A percentile compares a stretch with the other conserved stretches of the same genome.
Conservation (phyloP, 2,113 vertebrate genomes). For the Melozone crissalis region DNA sequence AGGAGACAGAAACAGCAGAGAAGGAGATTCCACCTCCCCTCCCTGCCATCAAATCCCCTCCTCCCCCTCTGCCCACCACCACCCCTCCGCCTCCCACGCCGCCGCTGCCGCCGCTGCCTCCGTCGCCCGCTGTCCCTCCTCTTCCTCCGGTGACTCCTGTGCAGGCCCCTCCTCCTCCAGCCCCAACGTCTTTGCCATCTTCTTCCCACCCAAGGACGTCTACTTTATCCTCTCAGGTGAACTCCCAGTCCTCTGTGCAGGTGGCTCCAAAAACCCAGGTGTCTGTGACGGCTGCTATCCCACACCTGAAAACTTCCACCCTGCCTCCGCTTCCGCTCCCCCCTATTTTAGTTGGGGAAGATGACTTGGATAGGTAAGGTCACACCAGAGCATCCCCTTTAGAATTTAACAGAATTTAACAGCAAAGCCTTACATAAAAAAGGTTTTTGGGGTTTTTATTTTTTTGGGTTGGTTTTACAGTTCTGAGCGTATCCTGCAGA, state of each 20-base stretch:
- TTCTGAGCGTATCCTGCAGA: not conserved
- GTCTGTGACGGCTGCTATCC: slow-evolving; percentile 78
- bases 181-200: slow-evolving; percentile 66
- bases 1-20: slow-evolving; percentile 72
- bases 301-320: slow-evolving; percentile 92
- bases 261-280: slow-evolving; percentile 78
- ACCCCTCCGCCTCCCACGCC: slow-evolving; percentile 75
- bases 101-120: slow-evolving; percentile 77
- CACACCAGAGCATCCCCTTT: not conserved
- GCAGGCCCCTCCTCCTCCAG: slow-evolving; percentile 56
- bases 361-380: slow-evolving; percentile 92
- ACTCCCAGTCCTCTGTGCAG: slow-evolving; percentile 81
- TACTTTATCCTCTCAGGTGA: slow-evolving; percentile 79
- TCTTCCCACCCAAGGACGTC: slow-evolving; percentile 76
- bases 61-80: slow-evolving; percentile 80
- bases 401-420: not conserved
- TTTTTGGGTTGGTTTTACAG: not conserved
- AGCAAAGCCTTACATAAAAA: not conserved
- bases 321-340: slow-evolving; percentile 93
- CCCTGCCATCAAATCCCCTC: slow-evolving; percentile 76
- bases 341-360: slow-evolving; percentile 88
- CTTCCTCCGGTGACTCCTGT: slow-evolving; percentile 63
- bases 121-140: slow-evolving; percentile 64
- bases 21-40: slow-evolving; percentile 73
- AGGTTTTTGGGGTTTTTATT: not conserved